These are phyloP conservation scores for Nysson spinosus DNA, from an alignment of 2,888 invertebrate species.

Conservation along the genomic window DNA sequence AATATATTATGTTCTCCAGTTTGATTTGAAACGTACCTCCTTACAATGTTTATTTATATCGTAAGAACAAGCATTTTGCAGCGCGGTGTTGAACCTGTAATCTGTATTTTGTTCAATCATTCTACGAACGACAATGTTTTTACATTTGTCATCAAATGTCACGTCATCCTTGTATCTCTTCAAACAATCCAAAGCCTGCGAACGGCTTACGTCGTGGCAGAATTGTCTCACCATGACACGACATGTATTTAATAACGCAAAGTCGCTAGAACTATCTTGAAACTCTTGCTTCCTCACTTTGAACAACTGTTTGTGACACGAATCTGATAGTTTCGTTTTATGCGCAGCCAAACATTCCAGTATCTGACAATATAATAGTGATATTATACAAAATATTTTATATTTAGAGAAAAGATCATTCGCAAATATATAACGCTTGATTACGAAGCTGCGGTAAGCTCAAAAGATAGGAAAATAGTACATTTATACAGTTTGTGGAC, in stretches of 20 bases:
- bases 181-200: conserved; percentile 86
- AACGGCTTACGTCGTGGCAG: conserved; percentile 84
- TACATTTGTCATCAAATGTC: conserved; percentile 90
- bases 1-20: not conserved
- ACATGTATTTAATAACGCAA: conserved; percentile 89
- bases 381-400: not conserved
- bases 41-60: conserved; percentile 89
- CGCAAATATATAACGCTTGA: no score
- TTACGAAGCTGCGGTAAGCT: no score
- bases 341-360: conserved; percentile 86
- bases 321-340: conserved; percentile 81
- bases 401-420: not conserved
- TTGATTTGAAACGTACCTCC: conserved; percentile 73
- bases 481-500: no score
- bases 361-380: conserved; percentile 79
- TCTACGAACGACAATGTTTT: conserved; percentile 89
- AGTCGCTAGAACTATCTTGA: conserved; percentile 92
- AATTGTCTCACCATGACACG: conserved; percentile 91
- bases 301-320: conserved; percentile 90
- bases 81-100: conserved; percentile 91
- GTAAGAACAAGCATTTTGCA: conserved; percentile 87
- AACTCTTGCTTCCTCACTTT: conserved; percentile 91
- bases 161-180: conserved; percentile 88
- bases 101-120: conserved; percentile 95
- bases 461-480: no score